Evolutionary conservation across 2,888 invertebrate species (phyloP).

Genomic region (Sipunculus nudus): DNA sequence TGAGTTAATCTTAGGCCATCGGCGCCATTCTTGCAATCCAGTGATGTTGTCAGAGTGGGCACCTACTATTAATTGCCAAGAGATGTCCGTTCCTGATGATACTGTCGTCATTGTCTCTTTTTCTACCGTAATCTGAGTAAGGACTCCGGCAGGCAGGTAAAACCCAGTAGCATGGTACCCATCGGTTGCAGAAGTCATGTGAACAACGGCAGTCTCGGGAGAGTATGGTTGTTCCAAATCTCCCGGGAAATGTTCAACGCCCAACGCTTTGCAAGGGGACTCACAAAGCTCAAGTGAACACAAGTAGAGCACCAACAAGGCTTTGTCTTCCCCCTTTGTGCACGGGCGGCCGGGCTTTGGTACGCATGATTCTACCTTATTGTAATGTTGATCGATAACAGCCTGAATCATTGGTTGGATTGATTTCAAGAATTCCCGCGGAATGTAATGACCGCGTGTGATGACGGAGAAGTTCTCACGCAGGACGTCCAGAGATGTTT

Average conservation of each 20-base stretch:
- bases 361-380: too few species aligned
- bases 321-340: neutral
- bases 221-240: constrained; percentile 28
- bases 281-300: neutral
- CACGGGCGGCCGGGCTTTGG: too few species aligned
- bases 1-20: constrained; percentile 26
- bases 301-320: neutral
- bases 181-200: constrained; percentile 13
- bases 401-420: too few species aligned
- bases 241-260: constrained; percentile 39
- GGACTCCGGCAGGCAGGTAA: constrained; percentile 29
- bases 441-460: too few species aligned
- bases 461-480: too few species aligned
- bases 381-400: too few species aligned
- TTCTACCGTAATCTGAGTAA: constrained; percentile 7
- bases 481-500: neutral
- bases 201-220: constrained; percentile 8
- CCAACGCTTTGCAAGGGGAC: constrained; percentile 22
- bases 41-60: constrained; percentile 38
- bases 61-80: constrained; percentile 38
- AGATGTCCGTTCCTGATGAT: neutral
- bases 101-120: too few species aligned
- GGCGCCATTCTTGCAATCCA: neutral
- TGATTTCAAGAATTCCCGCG: too few species aligned
- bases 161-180: constrained; percentile 32